Base-by-base conservation (phyloP, 2,113 vertebrate genomes). In the Anser cygnoides region DNA sequence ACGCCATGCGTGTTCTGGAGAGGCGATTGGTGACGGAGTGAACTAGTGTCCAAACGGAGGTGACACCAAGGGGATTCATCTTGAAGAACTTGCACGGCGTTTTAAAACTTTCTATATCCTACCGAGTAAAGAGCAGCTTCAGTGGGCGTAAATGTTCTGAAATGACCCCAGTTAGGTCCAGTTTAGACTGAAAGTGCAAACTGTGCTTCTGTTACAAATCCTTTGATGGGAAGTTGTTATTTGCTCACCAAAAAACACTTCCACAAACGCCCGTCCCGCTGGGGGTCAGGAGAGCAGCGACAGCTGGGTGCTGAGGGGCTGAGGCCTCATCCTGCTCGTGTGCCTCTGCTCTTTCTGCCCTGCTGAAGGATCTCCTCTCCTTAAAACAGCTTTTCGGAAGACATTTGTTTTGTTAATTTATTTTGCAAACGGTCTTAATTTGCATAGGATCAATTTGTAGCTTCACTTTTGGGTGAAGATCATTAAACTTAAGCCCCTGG, bases 181-280 rank as follows among this genome's bases (percentile, higher is more conserved):
- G 5, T 7, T 19, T 33, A 74, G 62, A 20, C 28, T 4, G 3
- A 33, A 70, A 13, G 14, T 8, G 16, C 23, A 10, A 18, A 26
- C 23, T 49, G 22, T 33, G 25, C 73, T 78, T 46, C 46, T 26
- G 28, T n/a, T 44, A 26, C 31, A 37, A 49, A 55, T 55, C 25
- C 39, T 75, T 44, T 31, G 52, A 33, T 46, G 39, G 41, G 11
- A 66, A 37, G 22, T 15, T 28, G 25, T 68, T 21, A 10, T 57
- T 80, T 80, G 39, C 23, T 46, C 6, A 13, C 49, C 31, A 50
- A 46, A 61, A 49, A 8, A 22, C 41, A 4, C n/a, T 50, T 33
- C 55, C 54, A 9, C 8, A 28, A n/a, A 52, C 5, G 26, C 54
- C 82, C 31, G 4, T 46, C 17, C 4, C 1, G 2, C 2, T 1